Conservation (phyloP, 2,113 vertebrate species). For the Semicossyphus pulcher region DNA sequence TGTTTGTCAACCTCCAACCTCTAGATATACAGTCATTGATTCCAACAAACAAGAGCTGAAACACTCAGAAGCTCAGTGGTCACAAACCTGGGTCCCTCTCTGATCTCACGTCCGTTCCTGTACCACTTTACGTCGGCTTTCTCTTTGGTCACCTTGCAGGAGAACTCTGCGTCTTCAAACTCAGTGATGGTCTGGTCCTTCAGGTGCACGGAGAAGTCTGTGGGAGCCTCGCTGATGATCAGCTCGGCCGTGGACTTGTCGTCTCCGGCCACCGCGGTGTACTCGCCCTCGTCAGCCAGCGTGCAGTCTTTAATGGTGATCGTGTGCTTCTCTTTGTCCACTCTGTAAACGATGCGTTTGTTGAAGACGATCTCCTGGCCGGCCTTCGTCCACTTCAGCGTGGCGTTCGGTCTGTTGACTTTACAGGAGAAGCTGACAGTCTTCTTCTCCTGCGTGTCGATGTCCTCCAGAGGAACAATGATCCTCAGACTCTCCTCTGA, state of each 20-base stretch:
- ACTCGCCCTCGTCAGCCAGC: constrained; percentile 95
- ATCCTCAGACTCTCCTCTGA: constrained; percentile 96
- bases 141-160: constrained; percentile 94
- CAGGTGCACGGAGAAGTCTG: constrained; percentile 91
- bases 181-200: constrained; percentile 96
- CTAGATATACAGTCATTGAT: no score
- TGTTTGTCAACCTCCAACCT: no score
- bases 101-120: constrained; percentile 94
- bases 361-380: constrained; percentile 90
- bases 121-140: constrained; percentile 98
- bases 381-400: constrained; percentile 93
- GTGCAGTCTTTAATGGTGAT: constrained; percentile 95
- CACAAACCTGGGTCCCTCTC: constrained; percentile 92
- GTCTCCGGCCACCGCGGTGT: constrained; percentile 90
- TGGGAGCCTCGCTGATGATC: constrained; percentile 96
- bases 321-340: constrained; percentile 95
- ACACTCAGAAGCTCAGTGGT: no score
- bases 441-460: constrained; percentile 98
- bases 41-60: no score
- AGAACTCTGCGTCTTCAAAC: constrained; percentile 95
- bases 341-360: constrained; percentile 90
- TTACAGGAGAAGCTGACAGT: constrained; percentile 96
- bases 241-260: constrained; percentile 94
- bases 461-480: constrained; percentile 92
- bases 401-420: constrained; percentile 93